Percentiles rank a stretch among this genome's conserved stretches.
Evolutionary conservation across 2,888 invertebrate species (phyloP).

Genomic region (Phyto melanocephala): DNA sequence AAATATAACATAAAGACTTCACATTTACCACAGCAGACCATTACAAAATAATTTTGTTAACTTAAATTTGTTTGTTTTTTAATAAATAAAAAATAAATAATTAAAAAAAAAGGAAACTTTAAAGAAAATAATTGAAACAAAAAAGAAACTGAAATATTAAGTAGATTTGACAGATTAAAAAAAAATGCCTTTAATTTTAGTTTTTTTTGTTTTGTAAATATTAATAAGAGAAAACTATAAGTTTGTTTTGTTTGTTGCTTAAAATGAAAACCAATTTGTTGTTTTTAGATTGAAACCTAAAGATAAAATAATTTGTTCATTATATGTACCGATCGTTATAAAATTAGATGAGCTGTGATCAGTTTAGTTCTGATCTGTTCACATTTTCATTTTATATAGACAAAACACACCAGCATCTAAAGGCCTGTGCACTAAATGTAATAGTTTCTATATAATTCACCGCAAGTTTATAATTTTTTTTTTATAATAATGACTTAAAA

Average conservation of each 20-base stretch:
- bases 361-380: not conserved
- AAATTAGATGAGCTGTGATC: not conserved
- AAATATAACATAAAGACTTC: constrained; percentile 88
- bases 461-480: constrained; percentile 67
- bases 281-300: constrained; percentile 67
- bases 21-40: constrained; percentile 80
- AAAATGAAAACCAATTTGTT: constrained; percentile 69
- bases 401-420: constrained; percentile 60
- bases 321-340: not conserved
- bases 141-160: constrained; percentile 2
- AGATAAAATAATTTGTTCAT: constrained; percentile 9
- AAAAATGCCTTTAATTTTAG: not conserved
- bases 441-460: constrained; percentile 71
- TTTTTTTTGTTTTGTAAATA: not conserved
- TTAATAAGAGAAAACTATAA: not conserved
- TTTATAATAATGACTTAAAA: constrained; percentile 27
- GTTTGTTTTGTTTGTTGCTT: constrained; percentile 42
- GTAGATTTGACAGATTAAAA: constrained; percentile 21
- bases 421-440: constrained; percentile 53
- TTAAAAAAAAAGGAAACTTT: not conserved
- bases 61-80: constrained; percentile 37
- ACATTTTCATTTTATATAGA: constrained; percentile 32
- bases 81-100: constrained; percentile 1
- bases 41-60: constrained; percentile 74
- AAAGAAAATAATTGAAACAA: constrained; percentile 5